Percentiles rank a stretch among this genome's conserved stretches.
Conservation (phyloP, 2,888 invertebrate species). For the Neocrepidodera transversa region DNA sequence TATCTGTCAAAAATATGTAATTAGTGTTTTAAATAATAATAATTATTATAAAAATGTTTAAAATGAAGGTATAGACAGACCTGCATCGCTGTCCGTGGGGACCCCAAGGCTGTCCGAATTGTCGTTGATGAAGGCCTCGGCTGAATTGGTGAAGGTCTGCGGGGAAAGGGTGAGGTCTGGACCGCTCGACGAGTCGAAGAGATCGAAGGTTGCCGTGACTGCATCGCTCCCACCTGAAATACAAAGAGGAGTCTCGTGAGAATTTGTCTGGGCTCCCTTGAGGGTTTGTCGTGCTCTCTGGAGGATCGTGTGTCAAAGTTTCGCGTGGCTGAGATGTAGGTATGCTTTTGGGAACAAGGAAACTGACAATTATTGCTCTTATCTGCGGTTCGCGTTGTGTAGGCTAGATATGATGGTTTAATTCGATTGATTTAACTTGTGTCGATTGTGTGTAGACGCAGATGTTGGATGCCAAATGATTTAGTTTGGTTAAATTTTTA, state of each 20-base stretch:
- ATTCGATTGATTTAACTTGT: too few relatives aligned
- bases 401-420: too few relatives aligned
- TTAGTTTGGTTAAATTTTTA: too few relatives aligned
- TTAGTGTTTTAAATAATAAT: too few relatives aligned
- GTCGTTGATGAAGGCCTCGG: conserved; percentile 71
- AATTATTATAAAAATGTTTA: too few relatives aligned
- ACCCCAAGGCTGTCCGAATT: conserved; percentile 70
- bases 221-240: conserved; percentile 54
- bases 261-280: conserved; percentile 1
- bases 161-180: conserved; percentile 69
- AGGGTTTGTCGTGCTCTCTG: conserved; percentile 14
- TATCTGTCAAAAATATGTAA: too few relatives aligned
- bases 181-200: conserved; percentile 68
- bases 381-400: conserved; percentile 27
- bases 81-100: conserved; percentile 67
- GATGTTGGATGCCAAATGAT: too few relatives aligned
- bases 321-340: conserved; percentile 29
- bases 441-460: too few relatives aligned
- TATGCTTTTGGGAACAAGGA: conserved; percentile 27
- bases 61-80: conserved; percentile 57
- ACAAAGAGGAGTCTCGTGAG: conserved; percentile 25
- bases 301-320: conserved; percentile 31
- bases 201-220: conserved; percentile 62
- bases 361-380: conserved; percentile 35
- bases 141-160: conserved; percentile 69